phyloP scores from a whole-genome alignment of 2,113 vertebrate genomes.

The Tychaedon coryphoeus region DNA sequence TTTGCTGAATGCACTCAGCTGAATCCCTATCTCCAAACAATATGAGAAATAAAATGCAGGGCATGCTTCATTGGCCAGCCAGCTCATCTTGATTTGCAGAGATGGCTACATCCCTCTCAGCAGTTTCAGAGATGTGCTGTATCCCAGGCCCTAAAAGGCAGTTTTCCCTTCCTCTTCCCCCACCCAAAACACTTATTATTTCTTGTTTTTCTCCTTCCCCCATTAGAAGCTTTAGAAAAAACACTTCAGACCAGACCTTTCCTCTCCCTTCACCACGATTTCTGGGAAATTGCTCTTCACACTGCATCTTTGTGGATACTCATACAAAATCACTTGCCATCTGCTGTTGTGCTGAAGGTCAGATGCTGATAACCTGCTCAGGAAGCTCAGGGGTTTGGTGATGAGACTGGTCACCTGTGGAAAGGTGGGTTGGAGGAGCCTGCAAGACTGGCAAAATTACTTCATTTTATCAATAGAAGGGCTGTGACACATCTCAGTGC shows the following conservation, averaged over 20 bases:
- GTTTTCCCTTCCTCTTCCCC: background rate
- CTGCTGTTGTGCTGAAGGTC: background rate
- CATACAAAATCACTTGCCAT: background rate
- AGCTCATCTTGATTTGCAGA: slow-evolving; percentile 71
- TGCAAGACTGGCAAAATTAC: background rate
- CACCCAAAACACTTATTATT: background rate
- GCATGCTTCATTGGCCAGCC: slow-evolving; percentile 71
- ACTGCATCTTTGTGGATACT: background rate
- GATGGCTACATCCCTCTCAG: slow-evolving; percentile 64
- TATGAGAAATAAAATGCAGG: slow-evolving; percentile 74
- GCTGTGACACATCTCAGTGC: background rate
- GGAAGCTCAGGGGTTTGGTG: background rate
- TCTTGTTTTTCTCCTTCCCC: background rate
- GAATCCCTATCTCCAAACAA: slow-evolving; percentile 78
- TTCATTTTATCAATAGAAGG: background rate
- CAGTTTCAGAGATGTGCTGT: slow-evolving; percentile 12
- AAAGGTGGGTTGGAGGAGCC: background rate
- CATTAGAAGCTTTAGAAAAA: background rate
- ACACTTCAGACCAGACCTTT: background rate
- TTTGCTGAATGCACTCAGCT: slow-evolving; percentile 78
- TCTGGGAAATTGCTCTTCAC: background rate
- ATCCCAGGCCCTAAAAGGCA: slow-evolving; percentile 4
- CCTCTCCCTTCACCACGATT: background rate
- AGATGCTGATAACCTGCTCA: background rate
- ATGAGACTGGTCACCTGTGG: background rate